Conservation (phyloP, 1,140 invertebrate species). For the Drosophila lacertosa region DNA sequence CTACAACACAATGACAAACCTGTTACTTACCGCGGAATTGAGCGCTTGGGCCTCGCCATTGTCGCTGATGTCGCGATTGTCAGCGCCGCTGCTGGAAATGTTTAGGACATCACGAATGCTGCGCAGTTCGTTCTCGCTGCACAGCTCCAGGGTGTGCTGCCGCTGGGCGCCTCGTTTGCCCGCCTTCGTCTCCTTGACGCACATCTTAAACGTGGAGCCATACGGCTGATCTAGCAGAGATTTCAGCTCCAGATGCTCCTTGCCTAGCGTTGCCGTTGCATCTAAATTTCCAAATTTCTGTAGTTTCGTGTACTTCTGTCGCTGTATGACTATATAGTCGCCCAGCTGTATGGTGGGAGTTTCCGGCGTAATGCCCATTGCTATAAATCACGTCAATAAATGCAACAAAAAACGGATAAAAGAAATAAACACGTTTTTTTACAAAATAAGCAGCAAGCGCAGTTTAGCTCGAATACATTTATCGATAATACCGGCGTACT, state of each 20-base stretch:
- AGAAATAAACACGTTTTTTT: constrained; percentile 37
- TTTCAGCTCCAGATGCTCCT: constrained; percentile 89
- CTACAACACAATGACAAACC: too few species aligned
- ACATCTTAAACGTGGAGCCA: constrained; percentile 92
- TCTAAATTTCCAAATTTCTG: constrained; percentile 88
- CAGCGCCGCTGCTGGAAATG: constrained; percentile 87
- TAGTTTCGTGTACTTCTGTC: constrained; percentile 90
- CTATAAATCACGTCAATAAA: constrained; percentile 11
- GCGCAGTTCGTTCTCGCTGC: constrained; percentile 85
- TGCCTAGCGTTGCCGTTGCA: constrained; percentile 87
- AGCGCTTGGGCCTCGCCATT: constrained; percentile 94
- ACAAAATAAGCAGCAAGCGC: constrained; percentile 10
- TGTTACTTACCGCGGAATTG: constrained; percentile 86
- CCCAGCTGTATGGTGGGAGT: constrained; percentile 85
- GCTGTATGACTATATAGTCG: constrained; percentile 90
- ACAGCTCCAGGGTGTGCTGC: constrained; percentile 86
- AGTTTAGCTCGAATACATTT: not conserved
- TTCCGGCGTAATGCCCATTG: constrained; percentile 23
- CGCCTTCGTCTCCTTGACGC: constrained; percentile 84
- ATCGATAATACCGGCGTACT: constrained; percentile 2
- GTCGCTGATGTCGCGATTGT: constrained; percentile 94
- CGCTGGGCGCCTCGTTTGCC: constrained; percentile 84
- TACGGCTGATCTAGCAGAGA: constrained; percentile 89
- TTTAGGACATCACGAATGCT: constrained; percentile 85
- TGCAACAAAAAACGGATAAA: not conserved